Evolutionary conservation across 2,113 vertebrate genomes (phyloP), one percentile per base, ranked within the genome.

Genomic region (Alectura lathami): DNA sequence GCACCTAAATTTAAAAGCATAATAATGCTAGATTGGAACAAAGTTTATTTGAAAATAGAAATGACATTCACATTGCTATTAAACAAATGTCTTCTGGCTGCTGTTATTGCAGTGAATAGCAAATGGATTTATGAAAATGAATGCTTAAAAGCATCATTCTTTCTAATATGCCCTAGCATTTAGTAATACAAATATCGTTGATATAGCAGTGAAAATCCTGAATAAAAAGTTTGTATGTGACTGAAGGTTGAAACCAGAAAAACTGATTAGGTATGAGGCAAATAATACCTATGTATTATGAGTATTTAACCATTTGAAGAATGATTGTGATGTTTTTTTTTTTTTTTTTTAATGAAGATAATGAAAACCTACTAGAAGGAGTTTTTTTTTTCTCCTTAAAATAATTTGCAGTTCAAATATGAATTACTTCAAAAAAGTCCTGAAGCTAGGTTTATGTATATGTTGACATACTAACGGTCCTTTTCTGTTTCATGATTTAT

Each of bases 41-140:
- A 68, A 83, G 42, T 9, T 42, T 40, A 91, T 87, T 66, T 82
- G 4, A 43, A 92, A 89, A 81, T 53, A 82, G n/a, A 8, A 87
- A 54, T 50, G 59, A 67, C 75, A 85, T 87, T 38, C 5, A 5
- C 42, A 47, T 69, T 85, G 27, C 5, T 67, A 45, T 51, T 72
- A 83, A 86, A 57, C 20, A 54, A 40, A 69, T 89, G 69, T 84
- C 40, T 91, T 84, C 74, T 2, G 5, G 53, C 51, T 66, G 22
- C 29, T 67, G 18, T 59, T 93, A 50, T 32, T 84, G 36, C 54
- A 54, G 15, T 8, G 11, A 80, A 82, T 85, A 66, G 23, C 26
- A 77, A 89, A 76, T 63, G 32, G 74, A 94, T 94, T 91, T 80
- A 85, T 80, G 81, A 77, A 94, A 82, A 77, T 69, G 13, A 89